Percentiles rank a stretch among this genome's conserved stretches.
These are phyloP conservation scores for Pseudochirops corinnae DNA, from an alignment of 2,797 vertebrate genomes.

Conservation along the genomic window DNA sequence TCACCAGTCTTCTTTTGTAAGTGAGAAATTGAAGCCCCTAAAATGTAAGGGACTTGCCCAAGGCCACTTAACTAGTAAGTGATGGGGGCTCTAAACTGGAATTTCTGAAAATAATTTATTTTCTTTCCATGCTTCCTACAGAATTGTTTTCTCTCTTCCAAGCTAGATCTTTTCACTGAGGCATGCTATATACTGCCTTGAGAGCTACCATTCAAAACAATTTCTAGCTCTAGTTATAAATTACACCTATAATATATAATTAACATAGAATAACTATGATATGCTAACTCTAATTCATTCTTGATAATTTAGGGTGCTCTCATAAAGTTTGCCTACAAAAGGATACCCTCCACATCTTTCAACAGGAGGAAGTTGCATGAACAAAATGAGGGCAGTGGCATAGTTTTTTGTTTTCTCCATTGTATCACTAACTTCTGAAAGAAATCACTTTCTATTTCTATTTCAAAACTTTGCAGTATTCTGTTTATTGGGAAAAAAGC, in stretches of 20 bases:
- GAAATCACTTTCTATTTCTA: not conserved
- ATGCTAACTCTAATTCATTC: not conserved
- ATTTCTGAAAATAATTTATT: not conserved
- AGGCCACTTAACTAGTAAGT: not conserved
- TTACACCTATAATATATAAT: not conserved
- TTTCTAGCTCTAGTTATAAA: not conserved
- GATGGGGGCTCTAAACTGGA: not conserved
- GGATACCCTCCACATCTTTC: not conserved
- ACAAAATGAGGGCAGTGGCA: not conserved
- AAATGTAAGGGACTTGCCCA: not conserved
- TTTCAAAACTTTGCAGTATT: constrained; percentile 25
- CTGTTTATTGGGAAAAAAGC: not conserved
- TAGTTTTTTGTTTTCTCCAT: not conserved
- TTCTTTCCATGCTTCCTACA: not conserved
- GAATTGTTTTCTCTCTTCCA: not conserved
- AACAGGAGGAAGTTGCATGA: not conserved
- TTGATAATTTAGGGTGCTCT: not conserved
- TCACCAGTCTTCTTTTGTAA: not conserved
- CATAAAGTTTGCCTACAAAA: not conserved
- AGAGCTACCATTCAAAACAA: not conserved
- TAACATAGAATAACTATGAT: not conserved
- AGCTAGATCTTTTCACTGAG: not conserved
- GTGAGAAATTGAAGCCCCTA: not conserved
- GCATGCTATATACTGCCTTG: not conserved
- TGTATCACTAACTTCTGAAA: not conserved